Conservation (phyloP, 2,888 invertebrate genomes). For the Rhingia rostrata region DNA sequence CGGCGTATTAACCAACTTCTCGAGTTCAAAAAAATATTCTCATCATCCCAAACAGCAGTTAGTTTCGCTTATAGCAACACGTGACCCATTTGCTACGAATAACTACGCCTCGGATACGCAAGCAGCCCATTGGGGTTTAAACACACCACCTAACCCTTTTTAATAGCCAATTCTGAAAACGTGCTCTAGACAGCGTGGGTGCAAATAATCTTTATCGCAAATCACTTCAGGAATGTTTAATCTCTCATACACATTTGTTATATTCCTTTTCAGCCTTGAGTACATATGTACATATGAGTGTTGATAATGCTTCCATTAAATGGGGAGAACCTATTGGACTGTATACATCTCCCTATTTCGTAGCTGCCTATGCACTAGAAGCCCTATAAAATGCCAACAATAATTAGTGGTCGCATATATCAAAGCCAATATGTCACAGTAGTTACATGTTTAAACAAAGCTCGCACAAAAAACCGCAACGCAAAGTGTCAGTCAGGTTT, state of each 20-base stretch:
- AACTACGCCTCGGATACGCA: not conserved
- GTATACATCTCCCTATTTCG: not conserved
- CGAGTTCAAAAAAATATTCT: not conserved
- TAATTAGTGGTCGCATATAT: slow-evolving; percentile 61
- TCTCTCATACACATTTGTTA: not conserved
- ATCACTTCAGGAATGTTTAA: slow-evolving; percentile 21
- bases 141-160: slow-evolving; percentile 2
- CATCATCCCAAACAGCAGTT: not conserved
- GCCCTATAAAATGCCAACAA: slow-evolving; percentile 68
- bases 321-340: slow-evolving; percentile 26
- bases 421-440: slow-evolving; percentile 65
- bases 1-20: too few species aligned
- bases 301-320: slow-evolving; percentile 14
- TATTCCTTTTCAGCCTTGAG: slow-evolving; percentile 35
- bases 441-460: slow-evolving; percentile 16
- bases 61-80: slow-evolving; percentile 6
- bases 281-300: slow-evolving; percentile 19
- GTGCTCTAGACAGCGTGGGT: slow-evolving; percentile 6
- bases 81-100: slow-evolving; percentile 7
- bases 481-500: slow-evolving; percentile 49
- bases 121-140: not conserved
- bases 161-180: slow-evolving; percentile 19
- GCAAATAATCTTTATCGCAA: slow-evolving; percentile 1
- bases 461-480: slow-evolving; percentile 47
- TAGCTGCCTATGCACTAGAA: slow-evolving; percentile 34